Conservation (phyloP, 2,797 vertebrate genomes). For the Geotrypetes seraphini region DNA sequence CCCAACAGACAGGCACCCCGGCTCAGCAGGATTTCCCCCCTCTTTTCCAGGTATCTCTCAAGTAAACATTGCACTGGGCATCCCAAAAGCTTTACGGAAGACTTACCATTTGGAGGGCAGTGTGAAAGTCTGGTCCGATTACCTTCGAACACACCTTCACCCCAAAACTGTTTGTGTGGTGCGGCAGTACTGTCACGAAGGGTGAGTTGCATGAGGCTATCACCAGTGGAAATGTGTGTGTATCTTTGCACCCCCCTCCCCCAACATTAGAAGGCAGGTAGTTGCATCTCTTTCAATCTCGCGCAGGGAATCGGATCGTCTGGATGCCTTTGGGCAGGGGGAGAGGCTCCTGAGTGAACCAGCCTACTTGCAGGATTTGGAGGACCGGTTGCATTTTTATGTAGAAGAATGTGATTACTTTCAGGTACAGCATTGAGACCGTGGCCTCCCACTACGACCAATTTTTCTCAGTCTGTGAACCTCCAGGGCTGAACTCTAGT, state of each 20-base stretch:
- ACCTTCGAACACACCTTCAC: conserved; percentile 70
- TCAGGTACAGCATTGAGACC: too few species aligned
- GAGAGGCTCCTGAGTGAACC: conserved; percentile 61
- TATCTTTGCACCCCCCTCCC: not conserved
- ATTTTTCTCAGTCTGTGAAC: too few species aligned
- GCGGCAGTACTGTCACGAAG: conserved; percentile 76
- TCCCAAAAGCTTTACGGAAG: conserved; percentile 23
- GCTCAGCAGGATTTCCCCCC: too few species aligned
- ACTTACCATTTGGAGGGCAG: conserved; percentile 38
- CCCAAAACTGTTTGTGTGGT: conserved; percentile 72
- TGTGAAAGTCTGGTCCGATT: conserved; percentile 74
- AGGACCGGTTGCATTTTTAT: conserved; percentile 82
- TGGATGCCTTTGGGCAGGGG: conserved; percentile 83
- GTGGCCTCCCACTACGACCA: too few species aligned
- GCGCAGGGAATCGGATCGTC: conserved; percentile 62
- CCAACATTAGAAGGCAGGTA: not conserved
- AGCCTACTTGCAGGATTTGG: conserved; percentile 69
- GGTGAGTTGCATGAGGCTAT: conserved; percentile 42
- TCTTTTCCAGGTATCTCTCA: too few species aligned
- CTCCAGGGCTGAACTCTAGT: too few species aligned
- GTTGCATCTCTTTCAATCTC: not conserved
- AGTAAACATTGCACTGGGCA: too few species aligned
- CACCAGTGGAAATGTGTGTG: fast-evolving
- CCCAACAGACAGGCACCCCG: too few species aligned
- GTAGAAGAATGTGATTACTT: conserved; percentile 86